Percentiles rank a stretch among this genome's conserved stretches.
Conservation (phyloP, 2,797 vertebrate genomes). For the Coendou prehensilis region DNA sequence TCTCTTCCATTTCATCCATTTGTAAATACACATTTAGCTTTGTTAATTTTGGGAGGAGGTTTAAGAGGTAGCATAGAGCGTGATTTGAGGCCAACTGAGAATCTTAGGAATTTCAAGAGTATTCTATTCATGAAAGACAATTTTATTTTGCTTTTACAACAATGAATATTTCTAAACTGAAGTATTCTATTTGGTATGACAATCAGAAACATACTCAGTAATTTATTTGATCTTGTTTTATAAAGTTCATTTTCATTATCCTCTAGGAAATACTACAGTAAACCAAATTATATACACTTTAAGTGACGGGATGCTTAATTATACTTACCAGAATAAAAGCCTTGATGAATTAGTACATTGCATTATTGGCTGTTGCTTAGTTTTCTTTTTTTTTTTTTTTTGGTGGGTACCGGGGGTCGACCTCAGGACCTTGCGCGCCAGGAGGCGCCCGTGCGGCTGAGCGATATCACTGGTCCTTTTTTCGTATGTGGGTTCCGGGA, state of each 20-base stretch:
- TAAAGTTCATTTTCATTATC: slow-evolving; percentile 32
- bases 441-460: too few relatives aligned
- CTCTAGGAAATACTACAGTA: slow-evolving; percentile 31
- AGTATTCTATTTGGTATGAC: slow-evolving; percentile 6
- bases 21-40: background rate
- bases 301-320: slow-evolving; percentile 74
- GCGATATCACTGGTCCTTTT: too few relatives aligned
- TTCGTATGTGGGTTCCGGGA: too few relatives aligned
- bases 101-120: slow-evolving; percentile 19
- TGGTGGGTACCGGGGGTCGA: too few relatives aligned
- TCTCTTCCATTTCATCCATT: background rate
- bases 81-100: background rate
- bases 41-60: background rate
- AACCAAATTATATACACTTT: slow-evolving; percentile 39
- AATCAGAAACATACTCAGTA: slow-evolving; percentile 50
- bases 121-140: background rate
- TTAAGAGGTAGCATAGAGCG: background rate
- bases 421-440: too few relatives aligned
- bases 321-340: slow-evolving; percentile 71
- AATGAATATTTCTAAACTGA: slow-evolving; percentile 37
- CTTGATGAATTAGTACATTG: slow-evolving; percentile 74
- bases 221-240: slow-evolving; percentile 61
- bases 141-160: background rate
- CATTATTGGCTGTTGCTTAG: slow-evolving; percentile 66
- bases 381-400: slow-evolving; percentile 70